phyloP scores from a whole-genome alignment of 2,888 invertebrate species.

The Spodoptera exigua region DNA sequence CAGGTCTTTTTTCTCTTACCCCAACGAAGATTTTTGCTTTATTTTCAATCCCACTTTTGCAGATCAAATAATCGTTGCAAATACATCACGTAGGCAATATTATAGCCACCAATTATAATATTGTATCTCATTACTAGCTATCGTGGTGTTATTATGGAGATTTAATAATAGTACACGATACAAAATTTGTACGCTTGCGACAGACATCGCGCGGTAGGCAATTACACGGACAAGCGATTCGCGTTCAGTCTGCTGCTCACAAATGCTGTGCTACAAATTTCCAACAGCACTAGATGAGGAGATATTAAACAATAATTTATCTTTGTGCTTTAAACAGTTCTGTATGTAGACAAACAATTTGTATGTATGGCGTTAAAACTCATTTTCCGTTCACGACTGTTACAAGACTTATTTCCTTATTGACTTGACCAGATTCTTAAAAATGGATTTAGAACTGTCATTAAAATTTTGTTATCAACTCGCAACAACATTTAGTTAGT shows the following conservation, averaged over 20 bases:
- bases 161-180: slow-evolving; percentile 46
- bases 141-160: slow-evolving; percentile 38
- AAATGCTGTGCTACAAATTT: slow-evolving; percentile 33
- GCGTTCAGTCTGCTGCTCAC: slow-evolving; percentile 23
- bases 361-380: no score
- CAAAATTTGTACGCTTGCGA: slow-evolving; percentile 43
- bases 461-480: no score
- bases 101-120: slow-evolving; percentile 39
- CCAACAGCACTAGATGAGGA: slow-evolving; percentile 17
- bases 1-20: no score
- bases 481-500: no score
- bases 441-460: no score
- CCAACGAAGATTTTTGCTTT: background rate
- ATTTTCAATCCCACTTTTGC: background rate
- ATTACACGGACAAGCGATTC: slow-evolving; percentile 46
- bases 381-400: no score
- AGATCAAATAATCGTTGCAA: slow-evolving; percentile 10
- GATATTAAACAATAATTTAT: slow-evolving; percentile 7
- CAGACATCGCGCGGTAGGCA: slow-evolving; percentile 35
- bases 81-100: slow-evolving; percentile 15
- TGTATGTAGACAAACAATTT: no score
- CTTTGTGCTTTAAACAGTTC: background rate
- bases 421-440: no score
- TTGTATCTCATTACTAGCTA: slow-evolving; percentile 43
- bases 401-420: no score